A percentile compares a stretch with the other conserved stretches of the same genome.
These are phyloP conservation scores for Thaumatotibia leucotreta DNA, from an alignment of 1,140 invertebrate genomes.

Conservation along the genomic window DNA sequence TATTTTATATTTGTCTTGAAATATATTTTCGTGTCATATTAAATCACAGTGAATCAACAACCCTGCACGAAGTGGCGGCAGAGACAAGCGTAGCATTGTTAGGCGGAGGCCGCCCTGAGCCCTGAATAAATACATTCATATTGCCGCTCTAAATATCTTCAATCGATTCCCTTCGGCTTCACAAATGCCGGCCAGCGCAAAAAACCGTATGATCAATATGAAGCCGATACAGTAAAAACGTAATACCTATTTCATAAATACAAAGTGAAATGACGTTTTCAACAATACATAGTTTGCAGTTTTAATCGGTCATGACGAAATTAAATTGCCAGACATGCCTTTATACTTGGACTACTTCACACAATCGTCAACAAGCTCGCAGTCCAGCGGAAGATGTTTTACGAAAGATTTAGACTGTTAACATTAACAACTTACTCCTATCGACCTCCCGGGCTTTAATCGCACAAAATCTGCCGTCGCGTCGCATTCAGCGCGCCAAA, in stretches of 20 bases:
- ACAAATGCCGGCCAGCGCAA: constrained; percentile 34
- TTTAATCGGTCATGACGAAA: neutral
- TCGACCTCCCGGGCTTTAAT: constrained; percentile 57
- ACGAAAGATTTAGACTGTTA: constrained; percentile 45
- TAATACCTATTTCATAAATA: neutral
- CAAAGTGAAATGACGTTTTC: neutral
- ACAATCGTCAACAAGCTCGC: neutral
- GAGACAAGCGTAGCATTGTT: constrained; percentile 74
- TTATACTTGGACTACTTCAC: neutral
- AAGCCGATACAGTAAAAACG: constrained; percentile 10
- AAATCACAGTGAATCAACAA: constrained; percentile 20
- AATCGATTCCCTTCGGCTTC: constrained; percentile 38
- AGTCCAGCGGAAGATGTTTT: neutral
- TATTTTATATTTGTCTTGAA: neutral
- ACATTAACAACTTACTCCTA: constrained; percentile 68
- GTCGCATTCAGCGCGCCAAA: constrained; percentile 49
- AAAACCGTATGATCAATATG: constrained; percentile 17
- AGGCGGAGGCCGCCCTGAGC: constrained; percentile 57
- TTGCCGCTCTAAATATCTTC: constrained; percentile 70
- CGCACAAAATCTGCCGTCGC: constrained; percentile 63
- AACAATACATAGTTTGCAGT: neutral
- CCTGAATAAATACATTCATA: constrained; percentile 76
- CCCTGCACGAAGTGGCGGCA: constrained; percentile 43
- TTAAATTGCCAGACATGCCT: neutral
- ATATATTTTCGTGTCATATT: neutral